Evolutionary conservation across 2,797 vertebrate genomes (phyloP).

Genomic region (Sebastolobus altivelis): DNA sequence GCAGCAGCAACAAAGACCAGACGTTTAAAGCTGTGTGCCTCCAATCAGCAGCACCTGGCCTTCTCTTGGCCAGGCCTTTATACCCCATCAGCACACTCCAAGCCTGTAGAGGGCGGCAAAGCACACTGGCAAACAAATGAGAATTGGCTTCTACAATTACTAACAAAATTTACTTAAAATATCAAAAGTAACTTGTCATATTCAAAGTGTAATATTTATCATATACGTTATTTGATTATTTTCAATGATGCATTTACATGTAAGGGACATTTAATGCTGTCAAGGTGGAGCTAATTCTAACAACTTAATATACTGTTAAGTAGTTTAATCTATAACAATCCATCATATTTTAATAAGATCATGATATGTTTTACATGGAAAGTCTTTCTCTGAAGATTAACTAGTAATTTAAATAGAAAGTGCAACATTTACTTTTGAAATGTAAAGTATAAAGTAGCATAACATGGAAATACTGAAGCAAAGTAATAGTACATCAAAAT

Average conservation of each 20-base stretch:
- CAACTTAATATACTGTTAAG: not conserved
- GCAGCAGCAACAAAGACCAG: too few species aligned
- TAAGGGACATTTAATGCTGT: not conserved
- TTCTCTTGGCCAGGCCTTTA: too few species aligned
- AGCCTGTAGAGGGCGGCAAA: too few species aligned
- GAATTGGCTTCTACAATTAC: too few species aligned
- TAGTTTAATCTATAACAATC: not conserved
- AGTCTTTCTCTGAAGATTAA: not conserved
- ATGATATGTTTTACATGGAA: not conserved
- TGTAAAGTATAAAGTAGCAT: too few species aligned
- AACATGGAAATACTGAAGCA: too few species aligned
- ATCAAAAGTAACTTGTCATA: too few species aligned
- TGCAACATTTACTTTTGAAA: not conserved
- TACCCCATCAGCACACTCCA: too few species aligned
- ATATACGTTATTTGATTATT: not conserved
- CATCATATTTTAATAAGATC: not conserved
- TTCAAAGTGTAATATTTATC: not conserved
- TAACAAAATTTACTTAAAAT: not conserved
- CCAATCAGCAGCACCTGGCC: too few species aligned
- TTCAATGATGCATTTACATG: not conserved
- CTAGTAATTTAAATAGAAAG: not conserved
- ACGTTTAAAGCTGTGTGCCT: too few species aligned
- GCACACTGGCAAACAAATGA: too few species aligned
- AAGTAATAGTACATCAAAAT: too few species aligned
- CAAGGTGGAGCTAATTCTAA: not conserved